These are phyloP conservation scores for Monoplex corrugatus DNA, from an alignment of 2,888 invertebrate genomes.

Conservation along the genomic window DNA sequence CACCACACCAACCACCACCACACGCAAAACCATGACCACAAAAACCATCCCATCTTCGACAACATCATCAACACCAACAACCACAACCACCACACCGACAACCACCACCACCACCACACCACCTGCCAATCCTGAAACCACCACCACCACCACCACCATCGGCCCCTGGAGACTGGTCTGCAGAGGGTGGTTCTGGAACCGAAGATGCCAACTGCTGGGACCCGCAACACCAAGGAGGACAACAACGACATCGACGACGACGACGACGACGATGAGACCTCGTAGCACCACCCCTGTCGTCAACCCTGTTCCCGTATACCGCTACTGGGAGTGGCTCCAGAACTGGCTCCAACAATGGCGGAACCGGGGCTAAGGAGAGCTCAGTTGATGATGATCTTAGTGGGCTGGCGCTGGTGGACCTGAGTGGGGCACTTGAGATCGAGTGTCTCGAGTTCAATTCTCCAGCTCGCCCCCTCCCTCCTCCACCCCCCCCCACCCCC, in stretches of 20 bases:
- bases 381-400: no score
- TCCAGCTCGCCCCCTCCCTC: no score
- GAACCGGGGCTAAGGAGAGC: no score
- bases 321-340: background rate
- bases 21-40: background rate
- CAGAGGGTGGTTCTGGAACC: conserved; percentile 15
- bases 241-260: background rate
- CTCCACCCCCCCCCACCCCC: no score
- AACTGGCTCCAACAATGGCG: background rate
- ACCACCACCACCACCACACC: background rate
- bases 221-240: background rate
- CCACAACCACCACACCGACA: background rate
- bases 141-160: background rate
- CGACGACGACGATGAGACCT: background rate
- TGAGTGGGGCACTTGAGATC: no score
- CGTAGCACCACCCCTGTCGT: background rate
- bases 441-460: no score
- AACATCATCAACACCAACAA: background rate
- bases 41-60: background rate
- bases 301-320: background rate
- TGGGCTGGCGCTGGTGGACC: no score
- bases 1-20: background rate
- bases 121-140: background rate
- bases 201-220: background rate
- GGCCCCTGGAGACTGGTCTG: background rate